These are phyloP conservation scores for Calyptommatus sinebrachiatus DNA, from an alignment of 2,113 vertebrate genomes.

Conservation along the genomic window DNA sequence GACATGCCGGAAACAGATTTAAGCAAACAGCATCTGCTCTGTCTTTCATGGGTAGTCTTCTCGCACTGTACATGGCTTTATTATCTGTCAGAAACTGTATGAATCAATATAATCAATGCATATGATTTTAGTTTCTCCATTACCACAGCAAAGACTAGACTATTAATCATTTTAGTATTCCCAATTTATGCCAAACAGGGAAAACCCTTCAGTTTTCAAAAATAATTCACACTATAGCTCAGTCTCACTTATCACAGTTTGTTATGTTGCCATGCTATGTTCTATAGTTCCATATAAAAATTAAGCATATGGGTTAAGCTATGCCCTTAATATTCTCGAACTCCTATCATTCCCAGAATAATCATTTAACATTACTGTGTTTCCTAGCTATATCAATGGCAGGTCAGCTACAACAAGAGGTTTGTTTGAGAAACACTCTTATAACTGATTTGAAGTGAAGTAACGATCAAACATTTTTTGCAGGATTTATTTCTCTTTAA, in stretches of 20 bases:
- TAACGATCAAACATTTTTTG: neutral
- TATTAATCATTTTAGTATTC: neutral
- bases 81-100: neutral
- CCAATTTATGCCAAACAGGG: neutral
- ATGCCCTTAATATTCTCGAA: no score
- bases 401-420: no score
- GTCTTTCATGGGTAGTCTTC: neutral
- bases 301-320: no score
- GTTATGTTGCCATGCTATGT: no score
- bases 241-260: no score
- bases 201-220: neutral
- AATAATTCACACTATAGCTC: neutral
- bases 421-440: no score
- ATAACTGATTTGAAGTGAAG: neutral
- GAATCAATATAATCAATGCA: neutral
- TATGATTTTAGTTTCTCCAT: neutral
- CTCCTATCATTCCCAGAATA: neutral
- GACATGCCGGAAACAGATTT: neutral
- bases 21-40: slow-evolving; percentile 2
- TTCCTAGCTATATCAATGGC: no score
- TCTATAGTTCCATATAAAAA: no score
- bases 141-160: neutral
- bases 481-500: neutral
- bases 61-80: neutral
- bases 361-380: no score